These are phyloP conservation scores for Macrophya alboannulata DNA, from an alignment of 2,888 invertebrate genomes.

Conservation along the genomic window DNA sequence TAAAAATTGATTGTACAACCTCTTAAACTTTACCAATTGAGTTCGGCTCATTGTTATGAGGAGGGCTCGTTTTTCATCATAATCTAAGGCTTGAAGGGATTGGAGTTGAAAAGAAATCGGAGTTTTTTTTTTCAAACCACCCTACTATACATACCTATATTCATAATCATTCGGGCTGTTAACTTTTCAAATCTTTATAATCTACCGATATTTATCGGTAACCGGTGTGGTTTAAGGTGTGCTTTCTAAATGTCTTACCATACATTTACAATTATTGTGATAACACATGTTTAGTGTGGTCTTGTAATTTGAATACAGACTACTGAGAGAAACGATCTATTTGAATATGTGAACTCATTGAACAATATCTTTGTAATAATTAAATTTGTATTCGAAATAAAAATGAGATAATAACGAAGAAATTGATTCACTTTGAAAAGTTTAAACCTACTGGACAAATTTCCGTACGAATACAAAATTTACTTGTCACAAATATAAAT, in stretches of 20 bases:
- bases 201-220: neutral
- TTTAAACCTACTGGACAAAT: neutral
- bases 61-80: no score
- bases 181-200: neutral
- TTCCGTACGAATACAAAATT: no score
- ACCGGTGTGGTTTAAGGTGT: neutral
- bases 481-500: no score
- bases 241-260: no score
- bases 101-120: no score
- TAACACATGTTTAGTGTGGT: neutral
- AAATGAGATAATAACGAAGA: neutral
- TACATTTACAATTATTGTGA: slow-evolving; percentile 11
- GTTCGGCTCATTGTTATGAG: no score
- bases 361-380: neutral
- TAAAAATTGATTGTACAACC: no score
- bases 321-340: neutral
- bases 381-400: neutral
- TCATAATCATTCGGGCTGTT: neutral
- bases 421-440: neutral
- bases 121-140: no score
- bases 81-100: no score
- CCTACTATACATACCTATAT: neutral
- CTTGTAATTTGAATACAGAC: neutral
- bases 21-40: no score
- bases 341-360: neutral